Conservation (phyloP, 2,797 vertebrate species). For the Molossus molossus region DNA sequence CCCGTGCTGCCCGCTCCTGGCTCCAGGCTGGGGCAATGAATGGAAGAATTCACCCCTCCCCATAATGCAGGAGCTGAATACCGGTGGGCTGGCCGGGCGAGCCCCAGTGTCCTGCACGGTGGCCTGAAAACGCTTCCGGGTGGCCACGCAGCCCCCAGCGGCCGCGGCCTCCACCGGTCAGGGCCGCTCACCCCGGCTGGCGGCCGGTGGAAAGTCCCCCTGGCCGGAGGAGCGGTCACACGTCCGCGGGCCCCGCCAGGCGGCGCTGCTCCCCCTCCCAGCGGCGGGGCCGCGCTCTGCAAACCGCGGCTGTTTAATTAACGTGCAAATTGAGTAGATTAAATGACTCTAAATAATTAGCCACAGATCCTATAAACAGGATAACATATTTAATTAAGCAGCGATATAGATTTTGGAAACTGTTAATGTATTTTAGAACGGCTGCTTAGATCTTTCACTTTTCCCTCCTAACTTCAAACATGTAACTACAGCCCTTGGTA, state of each 20-base stretch:
- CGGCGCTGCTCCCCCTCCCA: conserved; percentile 90
- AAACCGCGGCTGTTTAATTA: conserved; percentile 95
- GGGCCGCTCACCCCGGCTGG: background rate
- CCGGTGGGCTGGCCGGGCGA: background rate
- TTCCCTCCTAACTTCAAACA: conserved; percentile 86
- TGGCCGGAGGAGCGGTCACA: background rate
- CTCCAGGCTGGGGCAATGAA: background rate
- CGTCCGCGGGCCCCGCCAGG: conserved; percentile 86
- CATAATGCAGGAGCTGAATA: background rate
- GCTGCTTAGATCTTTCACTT: conserved; percentile 87
- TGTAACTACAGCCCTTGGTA: conserved; percentile 74
- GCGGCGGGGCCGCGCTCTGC: conserved; percentile 87
- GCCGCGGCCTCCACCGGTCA: background rate
- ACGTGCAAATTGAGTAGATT: conserved; percentile 98
- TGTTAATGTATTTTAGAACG: conserved; percentile 91
- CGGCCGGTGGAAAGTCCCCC: fast-evolving
- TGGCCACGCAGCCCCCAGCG: background rate
- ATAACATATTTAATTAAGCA: conserved; percentile 96
- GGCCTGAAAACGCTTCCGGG: background rate
- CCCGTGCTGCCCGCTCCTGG: background rate
- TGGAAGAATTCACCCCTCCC: background rate
- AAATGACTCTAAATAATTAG: conserved; percentile 98
- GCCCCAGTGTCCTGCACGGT: background rate
- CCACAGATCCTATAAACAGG: conserved; percentile 95
- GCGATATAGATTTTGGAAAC: conserved; percentile 93